Base-by-base conservation (phyloP, 2,113 vertebrate species). In the Megalops atlanticus region DNA sequence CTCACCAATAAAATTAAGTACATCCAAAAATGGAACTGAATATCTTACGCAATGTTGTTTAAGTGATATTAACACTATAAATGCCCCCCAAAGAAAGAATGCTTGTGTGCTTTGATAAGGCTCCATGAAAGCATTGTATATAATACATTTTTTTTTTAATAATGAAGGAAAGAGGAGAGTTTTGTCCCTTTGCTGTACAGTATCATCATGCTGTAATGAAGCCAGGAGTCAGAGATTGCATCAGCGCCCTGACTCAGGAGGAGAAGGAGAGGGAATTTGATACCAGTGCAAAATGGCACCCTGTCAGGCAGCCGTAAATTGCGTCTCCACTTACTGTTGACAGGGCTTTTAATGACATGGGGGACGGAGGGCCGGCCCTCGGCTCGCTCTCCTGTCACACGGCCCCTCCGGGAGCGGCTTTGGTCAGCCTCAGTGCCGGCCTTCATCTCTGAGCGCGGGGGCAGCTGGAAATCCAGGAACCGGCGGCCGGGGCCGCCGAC, bases 161-260 rank as follows among this genome's bases (percentile, higher is more conserved):
- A 54, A 49, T 3, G 24, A 4, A 21, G 49, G 16, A 16, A 31
- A n/a, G n/a, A 24, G 12, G 58, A 10, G 58, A n/a, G n/a, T 64
- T 64, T 31, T n/a, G n/a, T 64, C 11, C 31, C 24, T 64, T 24
- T 24, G 72, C 38, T 10, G 40, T 1, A 15, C 8, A 36, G 21
- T 74, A 24, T 74, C 12, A 11, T 27, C 72, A n/a, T n/a, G 38
- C 36, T 41, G 40, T 74, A 74, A 41, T 74, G 18, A 43, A 43
- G 72, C 36, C 15, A 40, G 8, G 38, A 24, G 72, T 74, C 72
- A 74, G 40, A 43, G 72, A 74, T 41, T 41, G 72, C 38, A 74
- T 38, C 72, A 24, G 33, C 11, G 33, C 35, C 11, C 5, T 18
- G 72, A 74, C 24, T 6, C 3, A 8, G 11, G n/a, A 40, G 21